phyloP scores from a whole-genome alignment of 2,797 vertebrate genomes.

The Phoebastria nigripes region DNA sequence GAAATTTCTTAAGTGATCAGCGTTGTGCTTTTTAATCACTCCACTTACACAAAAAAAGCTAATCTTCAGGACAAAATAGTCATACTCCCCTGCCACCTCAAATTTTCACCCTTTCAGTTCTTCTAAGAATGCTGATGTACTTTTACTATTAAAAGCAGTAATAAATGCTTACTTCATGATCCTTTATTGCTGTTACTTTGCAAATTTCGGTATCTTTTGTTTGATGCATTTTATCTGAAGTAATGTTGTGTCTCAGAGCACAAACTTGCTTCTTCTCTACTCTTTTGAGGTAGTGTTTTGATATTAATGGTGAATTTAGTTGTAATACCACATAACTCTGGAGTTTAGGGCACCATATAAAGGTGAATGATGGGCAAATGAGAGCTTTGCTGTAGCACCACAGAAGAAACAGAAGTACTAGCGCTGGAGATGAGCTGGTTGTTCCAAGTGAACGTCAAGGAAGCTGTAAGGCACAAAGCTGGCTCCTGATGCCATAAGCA shows the following conservation, averaged over 20 bases:
- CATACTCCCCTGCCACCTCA: not conserved
- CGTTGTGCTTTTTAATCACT: not conserved
- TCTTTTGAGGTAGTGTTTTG: not conserved
- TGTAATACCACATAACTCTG: not conserved
- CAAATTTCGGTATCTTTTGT: not conserved
- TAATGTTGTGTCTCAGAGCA: not conserved
- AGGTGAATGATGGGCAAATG: not conserved
- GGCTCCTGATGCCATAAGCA: not conserved
- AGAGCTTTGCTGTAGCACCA: not conserved
- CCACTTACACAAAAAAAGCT: not conserved
- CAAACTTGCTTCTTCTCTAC: not conserved
- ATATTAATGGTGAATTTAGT: not conserved
- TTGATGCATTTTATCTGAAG: not conserved
- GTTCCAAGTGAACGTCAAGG: not conserved
- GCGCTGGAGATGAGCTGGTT: not conserved
- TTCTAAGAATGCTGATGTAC: not conserved
- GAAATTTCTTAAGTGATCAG: not conserved
- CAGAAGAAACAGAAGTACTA: not conserved
- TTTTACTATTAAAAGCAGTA: not conserved
- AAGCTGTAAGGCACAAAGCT: not conserved
- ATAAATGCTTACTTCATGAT: not conserved
- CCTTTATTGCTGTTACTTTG: not conserved
- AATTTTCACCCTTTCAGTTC: not conserved
- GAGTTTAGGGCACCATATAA: accelerated
- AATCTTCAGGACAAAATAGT: not conserved